phyloP scores from a whole-genome alignment of 2,113 vertebrate genomes.

The Grammatotria lemairii region DNA sequence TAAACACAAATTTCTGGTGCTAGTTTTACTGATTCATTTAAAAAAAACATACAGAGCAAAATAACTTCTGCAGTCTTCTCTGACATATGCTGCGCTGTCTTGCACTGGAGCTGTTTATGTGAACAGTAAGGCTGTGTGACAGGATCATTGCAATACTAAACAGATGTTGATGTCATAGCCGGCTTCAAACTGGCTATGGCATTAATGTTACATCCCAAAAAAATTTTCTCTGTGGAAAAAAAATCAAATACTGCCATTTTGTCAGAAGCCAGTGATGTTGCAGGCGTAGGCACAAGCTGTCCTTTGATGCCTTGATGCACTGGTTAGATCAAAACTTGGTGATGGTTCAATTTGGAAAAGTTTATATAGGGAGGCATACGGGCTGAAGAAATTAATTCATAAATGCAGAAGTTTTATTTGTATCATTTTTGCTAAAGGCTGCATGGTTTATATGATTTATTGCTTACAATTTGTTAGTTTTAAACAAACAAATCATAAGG shows the following conservation, averaged over 20 bases:
- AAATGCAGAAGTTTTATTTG: not conserved
- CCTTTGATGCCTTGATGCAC: not conserved
- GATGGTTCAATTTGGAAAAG: not conserved
- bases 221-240: not conserved
- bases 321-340: not conserved
- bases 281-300: not conserved
- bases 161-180: not conserved
- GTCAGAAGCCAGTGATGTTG: not conserved
- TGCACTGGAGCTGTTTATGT: not conserved
- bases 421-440: not conserved
- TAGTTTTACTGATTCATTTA: not conserved
- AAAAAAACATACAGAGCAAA: not conserved
- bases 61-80: not conserved
- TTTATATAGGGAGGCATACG: not conserved
- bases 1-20: not conserved
- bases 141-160: not conserved
- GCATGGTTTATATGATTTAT: not conserved
- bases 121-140: not conserved
- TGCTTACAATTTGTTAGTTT: not conserved
- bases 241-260: not conserved
- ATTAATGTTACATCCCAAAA: accelerated
- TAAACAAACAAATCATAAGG: not conserved
- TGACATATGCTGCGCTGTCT: not conserved
- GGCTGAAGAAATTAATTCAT: not conserved
- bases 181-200: not conserved